Percentiles rank a stretch among this genome's conserved stretches.
Evolutionary conservation across 2,888 invertebrate species (phyloP).

Genomic region (Oscheius sp.): DNA sequence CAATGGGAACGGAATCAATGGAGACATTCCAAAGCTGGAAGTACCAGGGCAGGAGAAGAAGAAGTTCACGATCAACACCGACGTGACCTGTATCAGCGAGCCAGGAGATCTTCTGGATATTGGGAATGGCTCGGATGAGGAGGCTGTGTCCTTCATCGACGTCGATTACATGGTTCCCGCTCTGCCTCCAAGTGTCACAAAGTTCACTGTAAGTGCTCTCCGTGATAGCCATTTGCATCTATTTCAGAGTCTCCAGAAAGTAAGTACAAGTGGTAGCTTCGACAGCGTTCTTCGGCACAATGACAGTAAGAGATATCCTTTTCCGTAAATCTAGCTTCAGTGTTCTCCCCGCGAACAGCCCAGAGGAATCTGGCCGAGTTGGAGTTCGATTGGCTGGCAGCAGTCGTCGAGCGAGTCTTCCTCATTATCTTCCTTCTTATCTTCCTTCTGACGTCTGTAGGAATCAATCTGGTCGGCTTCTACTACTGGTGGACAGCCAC

Average conservation of each 20-base stretch:
- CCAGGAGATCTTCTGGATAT: constrained; percentile 27
- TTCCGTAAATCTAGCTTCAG: constrained; percentile 5
- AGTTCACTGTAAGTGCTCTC: constrained; percentile 18
- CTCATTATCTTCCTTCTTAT: constrained; percentile 62
- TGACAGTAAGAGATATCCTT: constrained; percentile 5
- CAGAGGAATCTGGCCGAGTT: constrained; percentile 69
- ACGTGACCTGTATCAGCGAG: constrained; percentile 48
- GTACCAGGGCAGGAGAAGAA: constrained; percentile 37
- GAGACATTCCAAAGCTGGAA: constrained; percentile 19
- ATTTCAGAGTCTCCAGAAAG: constrained; percentile 24
- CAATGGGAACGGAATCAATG: background rate
- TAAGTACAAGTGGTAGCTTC: constrained; percentile 35
- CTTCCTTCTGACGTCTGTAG: constrained; percentile 61
- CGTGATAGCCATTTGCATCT: too few species aligned
- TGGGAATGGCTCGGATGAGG: constrained; percentile 40
- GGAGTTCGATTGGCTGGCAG: constrained; percentile 71
- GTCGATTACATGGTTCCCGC: constrained; percentile 39
- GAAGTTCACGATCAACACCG: constrained; percentile 50
- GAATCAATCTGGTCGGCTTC: constrained; percentile 65
- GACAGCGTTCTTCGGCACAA: constrained; percentile 34
- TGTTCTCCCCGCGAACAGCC: constrained; percentile 50
- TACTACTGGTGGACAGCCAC: constrained; percentile 59
- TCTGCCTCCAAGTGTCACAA: constrained; percentile 11
- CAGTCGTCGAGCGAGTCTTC: constrained; percentile 67
- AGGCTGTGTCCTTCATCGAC: constrained; percentile 45